Percentiles rank a stretch among this genome's conserved stretches.
Conservation (phyloP, 2,888 invertebrate genomes). For the Drepanosiphum platanoidis region DNA sequence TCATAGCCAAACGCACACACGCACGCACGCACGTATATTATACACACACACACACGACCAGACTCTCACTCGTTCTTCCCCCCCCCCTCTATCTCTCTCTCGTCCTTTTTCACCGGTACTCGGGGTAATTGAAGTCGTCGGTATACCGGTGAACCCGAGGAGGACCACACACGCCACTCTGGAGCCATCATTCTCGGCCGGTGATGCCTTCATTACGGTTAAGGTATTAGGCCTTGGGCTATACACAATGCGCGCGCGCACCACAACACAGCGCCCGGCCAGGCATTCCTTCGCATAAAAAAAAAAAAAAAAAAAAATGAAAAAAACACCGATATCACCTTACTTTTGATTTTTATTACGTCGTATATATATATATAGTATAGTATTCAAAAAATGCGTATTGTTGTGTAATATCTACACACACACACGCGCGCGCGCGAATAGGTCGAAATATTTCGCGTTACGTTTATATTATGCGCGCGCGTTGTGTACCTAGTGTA, state of each 20-base stretch:
- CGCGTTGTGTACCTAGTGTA: too few species aligned
- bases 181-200: constrained; percentile 54
- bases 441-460: not conserved
- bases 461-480: too few species aligned
- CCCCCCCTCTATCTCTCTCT: too few species aligned
- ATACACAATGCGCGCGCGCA: constrained; percentile 56
- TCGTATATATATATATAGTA: too few species aligned
- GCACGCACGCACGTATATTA: not conserved
- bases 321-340: constrained; percentile 9
- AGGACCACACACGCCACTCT: constrained; percentile 57
- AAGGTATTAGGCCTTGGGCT: constrained; percentile 59
- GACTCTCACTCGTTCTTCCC: constrained; percentile 41
- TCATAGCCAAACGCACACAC: constrained; percentile 48
- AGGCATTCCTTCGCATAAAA: constrained; percentile 57
- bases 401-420: not conserved
- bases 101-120: constrained; percentile 22
- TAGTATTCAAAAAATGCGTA: constrained; percentile 25
- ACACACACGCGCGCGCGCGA: not conserved
- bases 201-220: constrained; percentile 60
- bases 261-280: constrained; percentile 45
- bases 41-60: not conserved
- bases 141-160: constrained; percentile 53
- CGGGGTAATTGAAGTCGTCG: constrained; percentile 60
- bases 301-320: constrained; percentile 35
- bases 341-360: constrained; percentile 57